phyloP scores from a whole-genome alignment of 2,113 vertebrate genomes.

The Pholis gunnellus region DNA sequence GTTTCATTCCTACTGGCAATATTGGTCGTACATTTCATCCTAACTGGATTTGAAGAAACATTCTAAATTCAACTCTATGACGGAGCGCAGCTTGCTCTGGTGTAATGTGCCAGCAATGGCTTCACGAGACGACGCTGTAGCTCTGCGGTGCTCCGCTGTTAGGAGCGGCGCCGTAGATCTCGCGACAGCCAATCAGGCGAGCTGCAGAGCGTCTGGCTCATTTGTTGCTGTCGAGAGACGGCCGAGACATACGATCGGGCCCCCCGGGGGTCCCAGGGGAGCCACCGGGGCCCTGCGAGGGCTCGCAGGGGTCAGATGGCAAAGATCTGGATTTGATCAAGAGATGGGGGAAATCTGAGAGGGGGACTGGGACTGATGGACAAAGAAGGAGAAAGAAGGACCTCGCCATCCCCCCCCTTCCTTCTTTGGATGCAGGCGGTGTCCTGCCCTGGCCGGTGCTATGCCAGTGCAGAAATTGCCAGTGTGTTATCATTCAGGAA shows the following conservation, averaged over 20 bases:
- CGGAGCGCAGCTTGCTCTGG: slow-evolving; percentile 25
- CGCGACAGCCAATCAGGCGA: slow-evolving; percentile 54
- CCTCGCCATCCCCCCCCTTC: not conserved
- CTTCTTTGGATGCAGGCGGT: slow-evolving; percentile 67
- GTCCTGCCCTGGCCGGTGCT: slow-evolving; percentile 36
- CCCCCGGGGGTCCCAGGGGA: slow-evolving; percentile 52
- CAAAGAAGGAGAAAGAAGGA: slow-evolving; percentile 12
- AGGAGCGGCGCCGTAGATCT: slow-evolving; percentile 35
- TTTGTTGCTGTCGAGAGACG: slow-evolving; percentile 72
- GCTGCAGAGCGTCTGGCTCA: slow-evolving; percentile 43
- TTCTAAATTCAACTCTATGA: slow-evolving; percentile 21
- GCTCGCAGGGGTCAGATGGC: slow-evolving; percentile 73
- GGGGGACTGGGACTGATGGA: slow-evolving; percentile 32
- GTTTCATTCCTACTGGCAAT: slow-evolving; percentile 12
- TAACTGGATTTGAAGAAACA: slow-evolving; percentile 13
- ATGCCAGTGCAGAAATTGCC: slow-evolving; percentile 58
- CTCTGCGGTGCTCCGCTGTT: slow-evolving; percentile 13
- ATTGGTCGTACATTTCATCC: slow-evolving; percentile 26
- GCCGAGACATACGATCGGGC: slow-evolving; percentile 67
- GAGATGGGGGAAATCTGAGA: slow-evolving; percentile 44
- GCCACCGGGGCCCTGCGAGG: slow-evolving; percentile 36
- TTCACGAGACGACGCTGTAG: not conserved
- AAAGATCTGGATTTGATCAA: slow-evolving; percentile 74
- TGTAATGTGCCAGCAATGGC: slow-evolving; percentile 18
- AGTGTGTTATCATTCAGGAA: slow-evolving; percentile 73